phyloP scores from a whole-genome alignment of 2,888 invertebrate species.

The Odontothrips loti region DNA sequence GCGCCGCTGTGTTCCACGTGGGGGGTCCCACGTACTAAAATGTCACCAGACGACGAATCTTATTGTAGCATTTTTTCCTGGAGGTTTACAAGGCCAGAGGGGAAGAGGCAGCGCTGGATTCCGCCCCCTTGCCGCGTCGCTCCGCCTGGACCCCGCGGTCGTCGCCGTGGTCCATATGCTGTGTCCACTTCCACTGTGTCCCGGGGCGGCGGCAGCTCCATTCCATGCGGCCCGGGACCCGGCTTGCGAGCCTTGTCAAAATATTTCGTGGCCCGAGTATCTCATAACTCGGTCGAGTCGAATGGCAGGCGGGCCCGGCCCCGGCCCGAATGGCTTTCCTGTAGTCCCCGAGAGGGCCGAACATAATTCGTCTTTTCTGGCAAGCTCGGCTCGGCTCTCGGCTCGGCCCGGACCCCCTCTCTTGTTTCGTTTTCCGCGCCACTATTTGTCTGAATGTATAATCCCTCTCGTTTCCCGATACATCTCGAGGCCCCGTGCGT shows the following conservation, averaged over 20 bases:
- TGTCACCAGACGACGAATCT: too few relatives aligned
- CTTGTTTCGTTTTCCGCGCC: constrained; percentile 11
- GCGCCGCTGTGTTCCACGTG: too few relatives aligned
- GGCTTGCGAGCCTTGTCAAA: constrained; percentile 18
- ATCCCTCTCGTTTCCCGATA: neutral
- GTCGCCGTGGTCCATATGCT: neutral
- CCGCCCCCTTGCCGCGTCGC: neutral
- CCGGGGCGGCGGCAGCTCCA: neutral
- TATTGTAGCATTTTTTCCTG: too few relatives aligned
- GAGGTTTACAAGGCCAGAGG: too few relatives aligned
- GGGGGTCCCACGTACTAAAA: too few relatives aligned
- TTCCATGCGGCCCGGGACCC: neutral
- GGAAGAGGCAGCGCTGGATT: neutral
- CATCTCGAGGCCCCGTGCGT: neutral
- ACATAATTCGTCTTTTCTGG: neutral
- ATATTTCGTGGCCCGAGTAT: constrained; percentile 13
- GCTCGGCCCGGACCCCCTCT: neutral
- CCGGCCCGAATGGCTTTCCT: neutral
- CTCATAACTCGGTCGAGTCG: constrained; percentile 2
- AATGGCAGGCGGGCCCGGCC: neutral
- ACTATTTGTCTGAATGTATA: constrained; percentile 21
- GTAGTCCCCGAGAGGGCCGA: neutral
- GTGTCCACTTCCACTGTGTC: neutral
- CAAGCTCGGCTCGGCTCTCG: neutral
- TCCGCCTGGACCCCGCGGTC: neutral